Percentiles rank a stretch among this genome's conserved stretches.
These are phyloP conservation scores for Cerastoderma edule DNA, from an alignment of 2,888 invertebrate species.

Conservation along the genomic window DNA sequence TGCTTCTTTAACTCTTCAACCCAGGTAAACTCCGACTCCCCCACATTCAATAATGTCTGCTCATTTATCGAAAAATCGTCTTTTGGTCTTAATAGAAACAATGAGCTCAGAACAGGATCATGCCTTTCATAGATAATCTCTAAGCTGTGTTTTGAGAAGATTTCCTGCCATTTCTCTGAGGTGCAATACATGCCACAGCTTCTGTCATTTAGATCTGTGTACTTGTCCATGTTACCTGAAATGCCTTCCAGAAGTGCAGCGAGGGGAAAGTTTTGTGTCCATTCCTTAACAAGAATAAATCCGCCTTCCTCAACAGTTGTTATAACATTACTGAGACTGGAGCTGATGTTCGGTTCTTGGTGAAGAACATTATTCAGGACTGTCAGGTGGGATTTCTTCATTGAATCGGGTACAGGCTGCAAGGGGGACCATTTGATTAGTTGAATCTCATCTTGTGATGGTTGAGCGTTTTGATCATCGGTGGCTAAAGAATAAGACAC, in stretches of 20 bases:
- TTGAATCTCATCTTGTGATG: slow-evolving; percentile 77
- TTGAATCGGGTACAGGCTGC: slow-evolving; percentile 82
- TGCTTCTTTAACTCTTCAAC: slow-evolving; percentile 91
- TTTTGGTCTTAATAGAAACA: slow-evolving; percentile 88
- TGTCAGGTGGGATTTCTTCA: slow-evolving; percentile 75
- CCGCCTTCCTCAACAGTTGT: slow-evolving; percentile 87
- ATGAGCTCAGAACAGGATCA: slow-evolving; percentile 86
- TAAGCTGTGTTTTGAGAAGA: slow-evolving; percentile 84
- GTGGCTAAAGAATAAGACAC: slow-evolving; percentile 87
- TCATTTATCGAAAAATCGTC: slow-evolving; percentile 1
- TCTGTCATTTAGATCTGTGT: slow-evolving; percentile 49
- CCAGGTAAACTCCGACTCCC: slow-evolving; percentile 86
- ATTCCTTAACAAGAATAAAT: slow-evolving; percentile 83
- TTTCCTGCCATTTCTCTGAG: slow-evolving; percentile 67
- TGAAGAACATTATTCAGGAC: slow-evolving; percentile 76
- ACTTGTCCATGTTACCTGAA: slow-evolving; percentile 33
- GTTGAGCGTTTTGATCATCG: slow-evolving; percentile 22
- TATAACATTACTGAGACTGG: slow-evolving; percentile 67
- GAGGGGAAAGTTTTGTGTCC: slow-evolving; percentile 80
- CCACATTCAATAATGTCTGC: slow-evolving; percentile 62
- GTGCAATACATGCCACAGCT: slow-evolving; percentile 68
- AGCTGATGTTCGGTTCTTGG: slow-evolving; percentile 63
- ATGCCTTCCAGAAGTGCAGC: slow-evolving; percentile 71
- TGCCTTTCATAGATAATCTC: slow-evolving; percentile 87
- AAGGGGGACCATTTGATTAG: slow-evolving; percentile 88